A percentile compares a stretch with the other conserved stretches of the same genome.
These are phyloP conservation scores for Pygmarrhopalites habei DNA, from an alignment of 1,140 invertebrate species.

Conservation along the genomic window DNA sequence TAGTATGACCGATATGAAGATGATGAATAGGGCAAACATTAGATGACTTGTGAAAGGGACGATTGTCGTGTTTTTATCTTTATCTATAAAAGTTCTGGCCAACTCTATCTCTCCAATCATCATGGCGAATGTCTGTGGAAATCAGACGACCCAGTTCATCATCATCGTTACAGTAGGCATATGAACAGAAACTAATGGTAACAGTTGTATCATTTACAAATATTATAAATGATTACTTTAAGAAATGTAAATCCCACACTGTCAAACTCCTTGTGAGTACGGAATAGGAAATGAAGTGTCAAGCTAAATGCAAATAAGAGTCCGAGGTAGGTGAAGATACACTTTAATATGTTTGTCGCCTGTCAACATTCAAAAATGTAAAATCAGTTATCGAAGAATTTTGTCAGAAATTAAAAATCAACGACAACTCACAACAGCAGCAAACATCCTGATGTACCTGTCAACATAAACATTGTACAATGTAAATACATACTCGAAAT, in stretches of 20 bases:
- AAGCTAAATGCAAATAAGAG: slow-evolving; percentile 40
- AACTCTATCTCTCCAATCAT: slow-evolving; percentile 38
- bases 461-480: too few relatives aligned
- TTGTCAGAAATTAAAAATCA: too few relatives aligned
- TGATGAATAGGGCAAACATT: slow-evolving; percentile 40
- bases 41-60: slow-evolving; percentile 39
- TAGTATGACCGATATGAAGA: slow-evolving; percentile 40
- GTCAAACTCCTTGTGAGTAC: slow-evolving; percentile 38
- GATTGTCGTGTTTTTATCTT: slow-evolving; percentile 28
- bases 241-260: slow-evolving; percentile 40
- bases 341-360: slow-evolving; percentile 38
- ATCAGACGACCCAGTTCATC: background rate
- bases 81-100: slow-evolving; percentile 38
- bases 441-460: slow-evolving; percentile 38
- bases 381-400: too few relatives aligned
- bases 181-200: too few relatives aligned
- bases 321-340: slow-evolving; percentile 39
- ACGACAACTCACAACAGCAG: too few relatives aligned
- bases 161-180: too few relatives aligned
- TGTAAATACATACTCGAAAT: too few relatives aligned
- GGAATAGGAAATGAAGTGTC: slow-evolving; percentile 39
- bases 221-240: too few relatives aligned
- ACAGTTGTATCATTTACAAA: too few relatives aligned
- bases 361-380: slow-evolving; percentile 36
- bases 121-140: slow-evolving; percentile 39